phyloP scores from a whole-genome alignment of 37 sponge, comb jelly and placozoan species.

The Halisarca cf. caerulea region DNA sequence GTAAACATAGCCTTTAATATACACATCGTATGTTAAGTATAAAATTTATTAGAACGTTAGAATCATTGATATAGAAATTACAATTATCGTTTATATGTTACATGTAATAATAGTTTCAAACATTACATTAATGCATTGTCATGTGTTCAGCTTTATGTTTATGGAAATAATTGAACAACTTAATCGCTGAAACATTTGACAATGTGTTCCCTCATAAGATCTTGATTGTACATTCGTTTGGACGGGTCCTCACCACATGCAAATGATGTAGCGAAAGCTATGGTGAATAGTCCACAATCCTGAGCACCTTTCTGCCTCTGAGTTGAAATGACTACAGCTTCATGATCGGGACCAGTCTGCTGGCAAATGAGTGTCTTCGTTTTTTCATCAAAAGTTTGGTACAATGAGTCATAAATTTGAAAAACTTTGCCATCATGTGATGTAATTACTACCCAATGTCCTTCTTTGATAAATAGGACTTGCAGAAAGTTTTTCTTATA shows the following conservation, averaged over 20 bases:
- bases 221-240: background rate
- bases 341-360: background rate
- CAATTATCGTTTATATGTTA: too few species aligned
- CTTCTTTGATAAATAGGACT: constrained; percentile 12
- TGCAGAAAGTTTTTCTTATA: background rate
- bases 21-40: too few species aligned
- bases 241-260: constrained; percentile 1
- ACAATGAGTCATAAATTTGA: background rate
- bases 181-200: background rate
- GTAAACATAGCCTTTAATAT: too few species aligned
- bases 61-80: too few species aligned
- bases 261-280: constrained; percentile 24
- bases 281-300: constrained; percentile 15
- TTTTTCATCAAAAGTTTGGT: background rate
- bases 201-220: background rate
- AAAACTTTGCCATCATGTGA: background rate
- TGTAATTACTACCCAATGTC: constrained; percentile 7
- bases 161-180: background rate
- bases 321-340: background rate
- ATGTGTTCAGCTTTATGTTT: background rate
- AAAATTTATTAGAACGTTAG: too few species aligned
- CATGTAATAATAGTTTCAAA: too few species aligned
- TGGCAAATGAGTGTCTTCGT: background rate
- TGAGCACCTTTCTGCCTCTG: background rate
- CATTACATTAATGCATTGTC: too few species aligned